Base-by-base conservation (phyloP, 2,888 invertebrate species). In the Eubasilissa splendida region DNA sequence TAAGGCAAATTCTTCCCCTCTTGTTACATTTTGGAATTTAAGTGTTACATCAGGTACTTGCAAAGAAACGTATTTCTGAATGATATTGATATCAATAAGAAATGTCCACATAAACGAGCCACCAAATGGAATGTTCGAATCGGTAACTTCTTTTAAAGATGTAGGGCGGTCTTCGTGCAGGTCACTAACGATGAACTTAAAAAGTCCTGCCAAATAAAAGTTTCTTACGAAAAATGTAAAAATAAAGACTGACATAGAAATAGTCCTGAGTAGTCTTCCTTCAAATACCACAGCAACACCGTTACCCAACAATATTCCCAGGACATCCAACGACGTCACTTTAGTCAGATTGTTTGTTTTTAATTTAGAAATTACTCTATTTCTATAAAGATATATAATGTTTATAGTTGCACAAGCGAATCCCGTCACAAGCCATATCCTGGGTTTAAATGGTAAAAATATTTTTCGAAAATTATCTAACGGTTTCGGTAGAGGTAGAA, bases 211-310 rank as follows among this genome's bases (percentile, higher is more conserved):
- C 14, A 75, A 14, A 59, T 74, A 74, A 58, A 54, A 12, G 50
- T 74, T 74, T 8, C 74, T 31, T 9, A 74, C 56, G 42, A 59
- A 75, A 60, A 75, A 75, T 50, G 75, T 14, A 75, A 75, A 75
- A 9, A 50, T 14, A n/a, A 50, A 31, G 50, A 54, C 58, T 7
- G 42, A 9, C n/a, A 75, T 31, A 52, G 31, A 75, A 75, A 75
- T 42, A 7, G 42, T 54, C n/a, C 52, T 58, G 1, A 75, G n/a
- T 14, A 10, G 12, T 14, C 7, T n/a, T 60, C 52, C 56, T 60
- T 60, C 59, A 22, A 56, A 54, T 33, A 42, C 31, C n/a, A 75
- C 52, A 60, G 11, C 4, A 1, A 52, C 60, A 56, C 56, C 59
- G 9, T 10, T 14, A 9, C 75, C 75, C 14, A 75, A 52, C n/a